Percentiles rank a stretch among this genome's conserved stretches.
phyloP scores from a whole-genome alignment of 2,113 vertebrate genomes.

The Podocnemis expansa region DNA sequence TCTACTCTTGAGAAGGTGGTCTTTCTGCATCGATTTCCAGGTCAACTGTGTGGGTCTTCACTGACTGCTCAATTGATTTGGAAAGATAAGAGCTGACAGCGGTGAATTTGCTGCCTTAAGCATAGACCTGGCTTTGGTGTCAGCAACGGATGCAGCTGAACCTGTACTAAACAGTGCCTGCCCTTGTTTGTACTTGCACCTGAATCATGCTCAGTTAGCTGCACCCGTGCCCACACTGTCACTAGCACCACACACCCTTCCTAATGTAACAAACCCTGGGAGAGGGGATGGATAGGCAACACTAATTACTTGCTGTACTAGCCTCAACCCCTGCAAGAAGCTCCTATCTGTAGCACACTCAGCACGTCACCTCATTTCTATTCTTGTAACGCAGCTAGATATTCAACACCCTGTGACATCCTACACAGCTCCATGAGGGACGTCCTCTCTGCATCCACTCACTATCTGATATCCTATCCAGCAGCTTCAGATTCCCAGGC shows the following conservation, averaged over 20 bases:
- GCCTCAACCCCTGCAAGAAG: neutral
- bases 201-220: neutral
- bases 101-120: too few relatives aligned
- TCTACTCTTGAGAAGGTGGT: too few relatives aligned
- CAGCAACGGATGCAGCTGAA: neutral
- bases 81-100: too few relatives aligned
- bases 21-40: too few relatives aligned
- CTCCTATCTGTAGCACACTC: slow-evolving; percentile 11
- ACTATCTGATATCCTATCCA: neutral
- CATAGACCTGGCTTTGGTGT: neutral
- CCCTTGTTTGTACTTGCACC: neutral
- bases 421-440: slow-evolving; percentile 25
- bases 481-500: slow-evolving; percentile 32
- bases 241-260: neutral
- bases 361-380: slow-evolving; percentile 31
- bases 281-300: neutral
- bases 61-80: too few relatives aligned
- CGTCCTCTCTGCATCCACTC: slow-evolving; percentile 14
- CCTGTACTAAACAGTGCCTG: neutral
- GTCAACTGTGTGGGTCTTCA: too few relatives aligned
- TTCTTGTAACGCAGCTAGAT: slow-evolving; percentile 32
- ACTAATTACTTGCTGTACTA: neutral
- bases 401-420: neutral
- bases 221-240: neutral
- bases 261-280: neutral